Evolutionary conservation across 1,140 invertebrate genomes (phyloP).

Genomic region (Parasteatoda tepidariorum): DNA sequence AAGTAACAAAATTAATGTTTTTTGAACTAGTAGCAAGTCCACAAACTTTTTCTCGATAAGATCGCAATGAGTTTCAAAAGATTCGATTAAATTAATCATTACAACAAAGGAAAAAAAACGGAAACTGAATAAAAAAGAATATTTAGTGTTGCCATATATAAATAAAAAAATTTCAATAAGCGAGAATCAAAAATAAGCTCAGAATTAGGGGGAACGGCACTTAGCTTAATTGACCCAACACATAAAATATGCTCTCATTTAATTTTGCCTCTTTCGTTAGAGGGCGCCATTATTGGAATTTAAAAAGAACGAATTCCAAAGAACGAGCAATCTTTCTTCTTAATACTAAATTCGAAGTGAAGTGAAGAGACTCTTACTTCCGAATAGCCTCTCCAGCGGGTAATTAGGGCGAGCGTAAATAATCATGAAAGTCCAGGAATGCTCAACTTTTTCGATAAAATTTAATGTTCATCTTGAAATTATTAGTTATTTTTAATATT

Average conservation of each 20-base stretch:
- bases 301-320: not conserved
- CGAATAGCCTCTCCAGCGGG: not conserved
- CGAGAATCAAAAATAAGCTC: constrained; percentile 22
- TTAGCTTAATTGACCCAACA: constrained; percentile 36
- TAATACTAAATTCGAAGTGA: not conserved
- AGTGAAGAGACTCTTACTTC: not conserved
- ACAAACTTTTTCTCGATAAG: not conserved
- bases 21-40: not conserved
- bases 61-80: not conserved
- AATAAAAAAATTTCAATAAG: not conserved
- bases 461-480: constrained; percentile 16
- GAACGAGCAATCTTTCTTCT: not conserved
- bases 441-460: constrained; percentile 5
- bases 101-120: not conserved
- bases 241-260: constrained; percentile 19
- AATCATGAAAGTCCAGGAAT: constrained; percentile 6
- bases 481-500: constrained; percentile 1
- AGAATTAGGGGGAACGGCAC: constrained; percentile 11
- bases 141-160: not conserved
- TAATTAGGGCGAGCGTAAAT: constrained; percentile 21
- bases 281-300: not conserved
- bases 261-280: not conserved
- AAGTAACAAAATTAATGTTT: not conserved
- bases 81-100: not conserved
- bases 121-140: not conserved